These are phyloP conservation scores for Coelinius sp. DNA, from an alignment of 2,888 invertebrate species.

Conservation along the genomic window DNA sequence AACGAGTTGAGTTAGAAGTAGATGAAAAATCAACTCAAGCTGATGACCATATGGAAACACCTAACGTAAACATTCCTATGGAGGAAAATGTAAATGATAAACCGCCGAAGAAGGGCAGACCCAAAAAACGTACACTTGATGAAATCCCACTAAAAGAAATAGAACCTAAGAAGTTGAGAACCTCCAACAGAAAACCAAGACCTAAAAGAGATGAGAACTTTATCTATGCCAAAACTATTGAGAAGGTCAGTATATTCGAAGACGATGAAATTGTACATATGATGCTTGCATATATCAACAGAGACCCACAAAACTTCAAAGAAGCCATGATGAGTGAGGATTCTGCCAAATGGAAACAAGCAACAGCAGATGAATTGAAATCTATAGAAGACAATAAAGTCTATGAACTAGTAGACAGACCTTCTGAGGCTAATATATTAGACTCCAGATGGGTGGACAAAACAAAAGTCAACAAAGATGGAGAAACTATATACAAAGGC, in stretches of 20 bases:
- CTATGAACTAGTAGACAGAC: not conserved
- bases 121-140: constrained; percentile 33
- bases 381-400: constrained; percentile 5
- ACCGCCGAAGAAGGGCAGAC: constrained; percentile 11
- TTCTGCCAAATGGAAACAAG: not conserved
- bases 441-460: not conserved
- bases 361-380: not conserved
- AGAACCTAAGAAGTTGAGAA: constrained; percentile 9
- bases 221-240: constrained; percentile 18
- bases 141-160: constrained; percentile 25
- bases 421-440: not conserved
- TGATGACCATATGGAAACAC: constrained; percentile 19
- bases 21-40: constrained; percentile 29
- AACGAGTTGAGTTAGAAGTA: not conserved
- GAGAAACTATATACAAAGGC: not conserved
- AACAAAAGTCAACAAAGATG: not conserved
- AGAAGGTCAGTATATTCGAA: constrained; percentile 18
- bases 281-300: constrained; percentile 31
- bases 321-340: constrained; percentile 36
- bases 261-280: constrained; percentile 24
- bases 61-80: constrained; percentile 29
- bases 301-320: constrained; percentile 37
- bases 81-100: constrained; percentile 13
- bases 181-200: constrained; percentile 6
- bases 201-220: not conserved